Percentiles rank a stretch among this genome's conserved stretches.
phyloP scores from a whole-genome alignment of 1,140 invertebrate species.

The Harlomillsia oculata region DNA sequence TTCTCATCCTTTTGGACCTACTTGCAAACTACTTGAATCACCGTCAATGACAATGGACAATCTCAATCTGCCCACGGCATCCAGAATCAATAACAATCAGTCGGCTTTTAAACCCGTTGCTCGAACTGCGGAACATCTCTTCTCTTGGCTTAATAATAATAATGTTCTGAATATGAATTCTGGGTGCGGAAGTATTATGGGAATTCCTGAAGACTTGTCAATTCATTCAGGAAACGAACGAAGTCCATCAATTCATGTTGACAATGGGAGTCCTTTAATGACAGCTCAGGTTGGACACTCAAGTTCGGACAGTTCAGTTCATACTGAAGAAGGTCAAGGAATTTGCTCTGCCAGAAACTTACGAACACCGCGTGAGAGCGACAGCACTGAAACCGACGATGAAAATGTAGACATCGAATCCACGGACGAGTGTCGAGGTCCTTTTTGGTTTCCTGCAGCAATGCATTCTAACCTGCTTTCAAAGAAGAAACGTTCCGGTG shows the following conservation, averaged over 20 bases:
- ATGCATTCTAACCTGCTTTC: background rate
- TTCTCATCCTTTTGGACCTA: conserved; percentile 26
- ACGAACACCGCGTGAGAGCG: no score
- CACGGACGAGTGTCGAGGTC: conserved; percentile 38
- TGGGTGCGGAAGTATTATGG: background rate
- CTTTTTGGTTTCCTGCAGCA: background rate
- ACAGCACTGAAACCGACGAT: conserved; percentile 35
- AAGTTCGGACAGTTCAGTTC: no score
- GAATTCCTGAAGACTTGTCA: conserved; percentile 25
- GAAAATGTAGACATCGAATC: conserved; percentile 53
- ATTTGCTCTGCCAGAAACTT: background rate
- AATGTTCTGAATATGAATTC: background rate
- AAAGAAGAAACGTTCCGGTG: background rate
- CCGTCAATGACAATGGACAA: background rate
- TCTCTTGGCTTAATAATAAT: conserved; percentile 33
- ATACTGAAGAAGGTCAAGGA: no score
- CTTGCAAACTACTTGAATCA: conserved; percentile 25
- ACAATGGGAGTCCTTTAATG: no score
- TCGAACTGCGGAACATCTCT: conserved; percentile 24
- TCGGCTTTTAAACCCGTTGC: conserved; percentile 25
- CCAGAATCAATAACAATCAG: background rate
- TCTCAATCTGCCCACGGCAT: background rate
- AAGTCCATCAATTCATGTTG: conserved; percentile 2
- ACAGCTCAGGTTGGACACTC: no score
- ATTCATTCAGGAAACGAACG: conserved; percentile 5